phyloP scores from a whole-genome alignment of 1,140 invertebrate species.

The Augochlora pura region DNA sequence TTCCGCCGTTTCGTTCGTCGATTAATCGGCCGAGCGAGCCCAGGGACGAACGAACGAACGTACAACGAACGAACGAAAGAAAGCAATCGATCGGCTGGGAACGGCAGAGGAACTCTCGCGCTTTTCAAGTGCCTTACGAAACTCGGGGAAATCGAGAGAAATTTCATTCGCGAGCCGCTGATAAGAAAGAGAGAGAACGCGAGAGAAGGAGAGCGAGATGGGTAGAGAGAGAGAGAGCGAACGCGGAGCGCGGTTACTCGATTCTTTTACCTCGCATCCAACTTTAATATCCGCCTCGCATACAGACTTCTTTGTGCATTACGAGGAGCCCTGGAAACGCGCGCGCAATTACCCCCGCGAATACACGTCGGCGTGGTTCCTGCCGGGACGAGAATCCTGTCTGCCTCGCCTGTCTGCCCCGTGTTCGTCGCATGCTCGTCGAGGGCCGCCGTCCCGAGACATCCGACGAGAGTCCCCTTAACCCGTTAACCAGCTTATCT shows the following conservation, averaged over 20 bases:
- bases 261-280: slow-evolving; percentile 8
- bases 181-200: not conserved
- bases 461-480: not conserved
- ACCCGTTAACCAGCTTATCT: too few species aligned
- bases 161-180: slow-evolving; percentile 14
- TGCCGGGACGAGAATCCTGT: not conserved
- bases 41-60: too few species aligned
- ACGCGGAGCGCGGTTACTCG: slow-evolving; percentile 1
- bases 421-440: too few species aligned
- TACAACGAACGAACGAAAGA: too few species aligned
- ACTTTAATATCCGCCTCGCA: slow-evolving; percentile 21
- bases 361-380: not conserved
- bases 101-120: not conserved
- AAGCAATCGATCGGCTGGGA: not conserved
- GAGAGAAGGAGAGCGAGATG: too few species aligned
- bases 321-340: slow-evolving; percentile 22
- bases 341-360: slow-evolving; percentile 30
- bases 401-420: not conserved
- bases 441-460: not conserved
- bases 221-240: too few species aligned
- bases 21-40: too few species aligned
- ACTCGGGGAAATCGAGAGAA: not conserved
- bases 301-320: slow-evolving; percentile 25
- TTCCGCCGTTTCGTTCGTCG: too few species aligned
- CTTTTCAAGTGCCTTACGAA: not conserved